Evolutionary conservation across 92 coral and sea anemone species (phyloP).

Genomic region (Blastomussa wellsi): DNA sequence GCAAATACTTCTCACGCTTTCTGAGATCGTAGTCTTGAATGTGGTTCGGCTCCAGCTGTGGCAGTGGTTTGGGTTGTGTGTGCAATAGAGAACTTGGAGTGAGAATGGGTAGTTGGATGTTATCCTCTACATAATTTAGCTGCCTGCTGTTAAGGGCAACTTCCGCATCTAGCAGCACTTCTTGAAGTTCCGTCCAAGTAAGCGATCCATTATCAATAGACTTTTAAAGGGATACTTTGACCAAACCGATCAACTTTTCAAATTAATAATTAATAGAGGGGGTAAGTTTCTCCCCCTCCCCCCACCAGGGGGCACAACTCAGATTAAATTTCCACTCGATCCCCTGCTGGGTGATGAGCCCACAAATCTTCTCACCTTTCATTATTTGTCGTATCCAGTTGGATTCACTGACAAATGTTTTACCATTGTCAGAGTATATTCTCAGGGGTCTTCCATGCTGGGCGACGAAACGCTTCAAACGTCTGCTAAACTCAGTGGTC

Average conservation of each 20-base stretch:
- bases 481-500: background rate
- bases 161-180: constrained; percentile 30
- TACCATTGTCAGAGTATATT: background rate
- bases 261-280: no score
- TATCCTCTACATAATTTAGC: constrained; percentile 32
- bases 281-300: no score
- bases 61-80: background rate
- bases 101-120: background rate
- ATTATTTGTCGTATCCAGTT: background rate
- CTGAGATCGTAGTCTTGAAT: constrained; percentile 17
- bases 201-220: constrained; percentile 23
- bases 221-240: constrained; percentile 1
- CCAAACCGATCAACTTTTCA: background rate
- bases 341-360: no score
- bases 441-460: background rate
- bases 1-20: constrained; percentile 21
- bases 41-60: constrained; percentile 14
- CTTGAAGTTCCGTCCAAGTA: constrained; percentile 33
- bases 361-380: background rate
- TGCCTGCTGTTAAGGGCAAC: constrained; percentile 33
- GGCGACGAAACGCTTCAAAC: background rate
- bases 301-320: constrained; percentile 17
- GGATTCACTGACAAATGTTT: background rate
- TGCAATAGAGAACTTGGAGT: no score
- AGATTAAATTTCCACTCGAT: constrained; percentile 20